These are phyloP conservation scores for Pocillopora damicornis DNA, from an alignment of 64 coral and sea anemone genomes.

Conservation along the genomic window DNA sequence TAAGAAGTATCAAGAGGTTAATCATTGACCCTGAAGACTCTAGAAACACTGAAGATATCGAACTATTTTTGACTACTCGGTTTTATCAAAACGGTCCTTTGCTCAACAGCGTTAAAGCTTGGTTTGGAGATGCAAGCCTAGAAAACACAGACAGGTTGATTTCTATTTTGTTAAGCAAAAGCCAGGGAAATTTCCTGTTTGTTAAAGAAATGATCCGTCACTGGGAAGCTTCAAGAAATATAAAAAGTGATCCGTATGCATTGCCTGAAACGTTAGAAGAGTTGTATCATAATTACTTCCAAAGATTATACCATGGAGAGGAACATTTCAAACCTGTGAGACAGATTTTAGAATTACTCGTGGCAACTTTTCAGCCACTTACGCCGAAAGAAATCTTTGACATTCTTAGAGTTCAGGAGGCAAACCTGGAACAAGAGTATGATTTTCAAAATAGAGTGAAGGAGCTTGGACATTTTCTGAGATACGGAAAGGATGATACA, in stretches of 20 bases:
- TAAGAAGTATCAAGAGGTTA: slow-evolving; percentile 13
- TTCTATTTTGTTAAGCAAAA: slow-evolving; percentile 30
- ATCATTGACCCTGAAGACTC: slow-evolving; percentile 35
- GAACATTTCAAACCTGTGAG: slow-evolving; percentile 44
- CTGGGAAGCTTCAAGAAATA: not conserved
- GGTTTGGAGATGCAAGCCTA: slow-evolving; percentile 7
- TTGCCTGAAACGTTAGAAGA: slow-evolving; percentile 47
- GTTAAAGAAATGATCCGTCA: slow-evolving; percentile 69
- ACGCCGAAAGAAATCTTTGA: slow-evolving; percentile 31
- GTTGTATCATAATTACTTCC: slow-evolving; percentile 70
- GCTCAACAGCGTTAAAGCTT: not conserved
- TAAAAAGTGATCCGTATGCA: not conserved
- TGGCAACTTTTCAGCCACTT: slow-evolving; percentile 49
- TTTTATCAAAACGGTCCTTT: slow-evolving; percentile 38
- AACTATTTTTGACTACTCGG: slow-evolving; percentile 28
- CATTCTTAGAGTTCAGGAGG: slow-evolving; percentile 35
- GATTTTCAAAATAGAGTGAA: slow-evolving; percentile 47
- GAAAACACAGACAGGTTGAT: slow-evolving; percentile 6
- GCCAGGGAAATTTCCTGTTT: slow-evolving; percentile 77
- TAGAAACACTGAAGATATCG: slow-evolving; percentile 60
- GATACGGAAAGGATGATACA: slow-evolving; percentile 21
- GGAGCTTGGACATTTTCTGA: slow-evolving; percentile 56
- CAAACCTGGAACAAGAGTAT: slow-evolving; percentile 44
- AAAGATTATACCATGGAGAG: slow-evolving; percentile 32
- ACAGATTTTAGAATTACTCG: slow-evolving; percentile 56